These are phyloP conservation scores for Hesperophylax magnus DNA, from an alignment of 1,140 invertebrate genomes.

Conservation along the genomic window DNA sequence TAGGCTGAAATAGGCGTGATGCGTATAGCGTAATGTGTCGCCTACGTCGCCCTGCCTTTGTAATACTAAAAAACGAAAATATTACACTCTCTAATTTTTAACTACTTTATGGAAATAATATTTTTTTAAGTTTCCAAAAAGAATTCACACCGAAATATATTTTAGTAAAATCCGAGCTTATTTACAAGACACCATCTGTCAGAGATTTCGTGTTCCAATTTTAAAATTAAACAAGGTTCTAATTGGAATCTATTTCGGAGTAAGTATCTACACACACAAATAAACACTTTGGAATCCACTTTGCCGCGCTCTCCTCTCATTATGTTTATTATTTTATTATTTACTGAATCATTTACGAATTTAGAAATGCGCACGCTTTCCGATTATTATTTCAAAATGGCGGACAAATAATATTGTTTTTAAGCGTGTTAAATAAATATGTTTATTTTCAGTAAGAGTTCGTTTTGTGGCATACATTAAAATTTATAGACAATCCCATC, in stretches of 20 bases:
- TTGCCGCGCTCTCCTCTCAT: slow-evolving; percentile 51
- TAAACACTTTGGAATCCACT: slow-evolving; percentile 57
- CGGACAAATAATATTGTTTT: not conserved
- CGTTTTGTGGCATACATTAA: too few relatives aligned
- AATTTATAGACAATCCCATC: too few relatives aligned
- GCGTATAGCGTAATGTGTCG: too few relatives aligned
- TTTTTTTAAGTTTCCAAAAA: too few relatives aligned
- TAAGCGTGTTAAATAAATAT: too few relatives aligned
- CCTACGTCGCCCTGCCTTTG: too few relatives aligned
- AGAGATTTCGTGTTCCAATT: slow-evolving; percentile 67
- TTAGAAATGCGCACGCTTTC: slow-evolving; percentile 45
- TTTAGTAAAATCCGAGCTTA: slow-evolving; percentile 48
- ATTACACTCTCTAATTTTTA: too few relatives aligned
- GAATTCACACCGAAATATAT: too few relatives aligned
- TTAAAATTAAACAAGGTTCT: slow-evolving; percentile 66
- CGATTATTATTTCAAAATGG: not conserved
- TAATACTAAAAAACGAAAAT: too few relatives aligned
- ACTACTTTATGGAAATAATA: too few relatives aligned
- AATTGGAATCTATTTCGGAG: slow-evolving; percentile 70
- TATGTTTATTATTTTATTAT: slow-evolving; percentile 58
- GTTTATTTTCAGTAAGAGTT: too few relatives aligned
- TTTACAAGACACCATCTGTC: slow-evolving; percentile 69
- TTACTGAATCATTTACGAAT: slow-evolving; percentile 53
- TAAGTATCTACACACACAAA: slow-evolving; percentile 52
- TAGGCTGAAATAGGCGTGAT: too few relatives aligned